Percentiles rank a stretch among this genome's conserved stretches.
Conservation (phyloP, 2,888 invertebrate species). For the Crepidodera aurea region DNA sequence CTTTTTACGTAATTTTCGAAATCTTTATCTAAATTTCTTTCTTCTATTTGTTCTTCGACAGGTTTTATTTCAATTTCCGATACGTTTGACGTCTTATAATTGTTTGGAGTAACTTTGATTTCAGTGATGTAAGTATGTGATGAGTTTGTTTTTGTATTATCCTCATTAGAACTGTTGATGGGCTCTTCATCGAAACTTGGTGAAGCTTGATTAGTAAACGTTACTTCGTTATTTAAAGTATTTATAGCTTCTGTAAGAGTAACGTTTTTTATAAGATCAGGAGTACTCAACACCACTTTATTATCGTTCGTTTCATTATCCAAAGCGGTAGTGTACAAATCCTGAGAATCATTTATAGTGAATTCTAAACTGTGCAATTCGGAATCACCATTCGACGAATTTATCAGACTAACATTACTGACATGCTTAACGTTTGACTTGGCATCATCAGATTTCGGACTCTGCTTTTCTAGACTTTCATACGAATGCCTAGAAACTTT, state of each 20-base stretch:
- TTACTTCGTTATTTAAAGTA: constrained; percentile 51
- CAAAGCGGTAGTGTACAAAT: constrained; percentile 62
- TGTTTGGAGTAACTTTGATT: constrained; percentile 73
- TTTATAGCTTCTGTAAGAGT: constrained; percentile 56
- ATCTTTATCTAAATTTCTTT: constrained; percentile 58
- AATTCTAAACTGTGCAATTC: constrained; percentile 50
- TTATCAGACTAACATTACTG: constrained; percentile 48
- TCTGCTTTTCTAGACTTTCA: constrained; percentile 70
- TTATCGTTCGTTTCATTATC: constrained; percentile 53
- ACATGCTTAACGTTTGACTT: constrained; percentile 47
- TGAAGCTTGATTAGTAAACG: constrained; percentile 8
- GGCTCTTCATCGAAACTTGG: constrained; percentile 12
- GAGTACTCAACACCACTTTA: constrained; percentile 52
- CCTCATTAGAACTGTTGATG: constrained; percentile 17
- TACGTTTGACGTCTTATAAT: constrained; percentile 48
- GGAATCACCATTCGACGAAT: constrained; percentile 47
- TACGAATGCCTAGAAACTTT: constrained; percentile 70
- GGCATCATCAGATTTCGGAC: constrained; percentile 44
- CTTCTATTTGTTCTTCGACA: constrained; percentile 54
- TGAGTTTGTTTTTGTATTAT: constrained; percentile 48
- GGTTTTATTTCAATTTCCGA: constrained; percentile 57
- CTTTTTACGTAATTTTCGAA: constrained; percentile 58
- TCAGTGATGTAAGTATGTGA: constrained; percentile 74
- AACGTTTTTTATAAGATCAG: constrained; percentile 60
- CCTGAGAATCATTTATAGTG: constrained; percentile 53